A percentile compares a stretch with the other conserved stretches of the same genome.
These are phyloP conservation scores for Ephydatia muelleri DNA, from an alignment of 37 sponge, comb jelly and placozoan genomes.

Conservation along the genomic window DNA sequence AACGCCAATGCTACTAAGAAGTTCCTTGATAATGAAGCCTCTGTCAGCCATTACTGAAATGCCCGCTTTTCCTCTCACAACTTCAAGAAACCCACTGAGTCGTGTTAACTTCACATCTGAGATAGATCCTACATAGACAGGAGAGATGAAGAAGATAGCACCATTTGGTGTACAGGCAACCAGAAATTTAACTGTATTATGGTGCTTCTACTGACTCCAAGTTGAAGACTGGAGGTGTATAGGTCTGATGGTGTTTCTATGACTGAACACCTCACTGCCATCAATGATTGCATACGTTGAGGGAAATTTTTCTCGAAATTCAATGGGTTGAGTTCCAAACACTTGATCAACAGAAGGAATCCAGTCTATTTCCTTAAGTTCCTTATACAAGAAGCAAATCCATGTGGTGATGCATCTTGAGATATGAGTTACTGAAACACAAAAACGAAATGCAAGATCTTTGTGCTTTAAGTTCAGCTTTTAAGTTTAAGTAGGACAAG, in stretches of 20 bases:
- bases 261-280: conserved; percentile 39
- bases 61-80: conserved; percentile 34
- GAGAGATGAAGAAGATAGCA: conserved; percentile 29
- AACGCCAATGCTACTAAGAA: conserved; percentile 30
- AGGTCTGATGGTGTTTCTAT: conserved; percentile 38
- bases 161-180: conserved; percentile 48
- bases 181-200: conserved; percentile 40
- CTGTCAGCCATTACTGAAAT: conserved; percentile 61
- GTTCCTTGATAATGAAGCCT: conserved; percentile 67
- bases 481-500: conserved; percentile 11
- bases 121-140: conserved; percentile 40
- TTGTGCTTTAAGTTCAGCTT: conserved; percentile 21
- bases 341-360: conserved; percentile 38
- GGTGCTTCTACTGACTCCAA: conserved; percentile 45
- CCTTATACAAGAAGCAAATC: conserved; percentile 47
- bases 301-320: conserved; percentile 31
- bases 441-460: conserved; percentile 44
- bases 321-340: conserved; percentile 17
- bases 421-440: conserved; percentile 18
- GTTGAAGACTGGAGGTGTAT: conserved; percentile 37
- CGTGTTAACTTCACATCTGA: conserved; percentile 49
- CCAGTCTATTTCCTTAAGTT: conserved; percentile 33
- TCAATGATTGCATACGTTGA: conserved; percentile 51
- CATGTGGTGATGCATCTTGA: conserved; percentile 41
- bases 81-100: conserved; percentile 22